phyloP scores from a whole-genome alignment of 2,797 vertebrate species.

The Stomatorhinus walkeri region DNA sequence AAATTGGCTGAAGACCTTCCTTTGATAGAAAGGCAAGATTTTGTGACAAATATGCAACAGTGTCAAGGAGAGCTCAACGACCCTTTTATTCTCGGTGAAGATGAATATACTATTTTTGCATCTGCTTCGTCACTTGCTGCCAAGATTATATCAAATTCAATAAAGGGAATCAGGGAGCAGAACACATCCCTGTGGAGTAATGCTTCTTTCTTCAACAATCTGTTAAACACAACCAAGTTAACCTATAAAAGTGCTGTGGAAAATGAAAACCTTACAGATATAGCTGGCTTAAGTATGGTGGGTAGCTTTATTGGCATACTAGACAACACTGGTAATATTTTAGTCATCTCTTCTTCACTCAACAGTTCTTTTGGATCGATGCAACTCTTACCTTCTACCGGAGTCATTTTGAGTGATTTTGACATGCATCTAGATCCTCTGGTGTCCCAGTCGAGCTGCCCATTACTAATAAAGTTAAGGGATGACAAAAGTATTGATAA shows the following conservation, averaged over 20 bases:
- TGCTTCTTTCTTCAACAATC: conserved; percentile 24
- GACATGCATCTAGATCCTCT: conserved; percentile 12
- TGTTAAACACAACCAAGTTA: conserved; percentile 33
- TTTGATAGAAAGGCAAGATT: conserved; percentile 23
- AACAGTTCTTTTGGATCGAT: conserved; percentile 56
- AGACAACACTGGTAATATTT: conserved; percentile 45
- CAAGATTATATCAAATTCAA: conserved; percentile 39
- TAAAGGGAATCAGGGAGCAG: conserved; percentile 32
- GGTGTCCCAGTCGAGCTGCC: conserved; percentile 42
- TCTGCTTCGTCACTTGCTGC: conserved; percentile 29
- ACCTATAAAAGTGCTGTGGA: conserved; percentile 25
- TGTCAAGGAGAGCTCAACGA: conserved; percentile 40
- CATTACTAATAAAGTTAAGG: conserved; percentile 40
- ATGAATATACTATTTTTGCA: conserved; percentile 39
- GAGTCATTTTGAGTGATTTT: conserved; percentile 52
- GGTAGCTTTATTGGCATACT: conserved; percentile 47
- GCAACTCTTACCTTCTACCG: conserved; percentile 44
- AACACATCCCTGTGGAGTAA: conserved; percentile 30
- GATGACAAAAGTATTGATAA: conserved; percentile 6
- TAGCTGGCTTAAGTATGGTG: background rate
- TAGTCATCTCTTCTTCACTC: conserved; percentile 52
- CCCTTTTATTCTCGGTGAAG: conserved; percentile 31
- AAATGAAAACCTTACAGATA: conserved; percentile 16
- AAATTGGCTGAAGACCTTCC: conserved; percentile 44
- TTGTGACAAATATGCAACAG: conserved; percentile 34